These are phyloP conservation scores for Eriosoma lanigerum DNA, from an alignment of 1,140 invertebrate genomes.

Conservation along the genomic window DNA sequence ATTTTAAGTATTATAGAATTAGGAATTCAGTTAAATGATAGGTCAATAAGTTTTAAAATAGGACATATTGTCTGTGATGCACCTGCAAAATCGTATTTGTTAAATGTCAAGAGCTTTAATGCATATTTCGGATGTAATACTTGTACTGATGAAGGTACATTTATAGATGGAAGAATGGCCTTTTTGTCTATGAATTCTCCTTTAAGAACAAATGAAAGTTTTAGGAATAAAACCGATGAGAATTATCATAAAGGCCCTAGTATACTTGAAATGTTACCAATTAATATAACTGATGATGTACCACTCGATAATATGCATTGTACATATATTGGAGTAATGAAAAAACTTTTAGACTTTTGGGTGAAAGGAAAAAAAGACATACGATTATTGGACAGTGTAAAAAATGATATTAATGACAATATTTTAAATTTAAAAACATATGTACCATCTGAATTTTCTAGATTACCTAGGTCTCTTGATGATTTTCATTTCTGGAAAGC, in stretches of 20 bases:
- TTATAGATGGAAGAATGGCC: conserved; percentile 10
- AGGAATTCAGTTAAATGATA: background rate
- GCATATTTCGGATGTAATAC: background rate
- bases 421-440: background rate
- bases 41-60: background rate
- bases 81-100: background rate
- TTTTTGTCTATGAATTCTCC: background rate
- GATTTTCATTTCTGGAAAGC: conserved; percentile 10
- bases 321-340: background rate
- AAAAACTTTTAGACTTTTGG: background rate
- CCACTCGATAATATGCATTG: conserved; percentile 16
- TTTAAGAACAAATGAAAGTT: background rate
- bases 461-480: background rate
- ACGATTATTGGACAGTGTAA: background rate
- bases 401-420: background rate
- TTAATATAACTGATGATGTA: background rate
- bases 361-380: conserved; percentile 3
- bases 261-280: background rate
- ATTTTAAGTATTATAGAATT: background rate
- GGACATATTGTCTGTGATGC: conserved; percentile 11
- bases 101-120: background rate
- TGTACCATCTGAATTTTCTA: conserved; percentile 19
- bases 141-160: conserved; percentile 1
- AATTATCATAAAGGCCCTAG: conserved; percentile 25
- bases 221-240: conserved; percentile 5